Evolutionary conservation across 2,888 invertebrate genomes (phyloP), one percentile per base, ranked within the genome.

Genomic region (Drosophila neutralis): DNA sequence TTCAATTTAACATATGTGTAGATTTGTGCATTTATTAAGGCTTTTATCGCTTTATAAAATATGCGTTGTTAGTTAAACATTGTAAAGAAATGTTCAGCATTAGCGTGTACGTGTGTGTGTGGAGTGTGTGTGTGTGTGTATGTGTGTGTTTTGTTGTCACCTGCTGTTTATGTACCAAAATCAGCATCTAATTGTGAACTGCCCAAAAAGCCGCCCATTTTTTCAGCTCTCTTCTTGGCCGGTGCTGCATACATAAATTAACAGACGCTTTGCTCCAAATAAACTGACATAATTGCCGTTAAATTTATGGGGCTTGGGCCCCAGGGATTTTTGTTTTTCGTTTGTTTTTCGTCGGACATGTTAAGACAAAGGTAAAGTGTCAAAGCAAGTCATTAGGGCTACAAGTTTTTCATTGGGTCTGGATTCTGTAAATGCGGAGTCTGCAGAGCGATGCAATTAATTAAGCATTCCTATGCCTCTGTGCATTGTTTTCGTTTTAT

Each of bases 341-440:
- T 33, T 45, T 15, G 15, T 45, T 21, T 68, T 69, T 81, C 69
- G 67, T 69, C 65, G 73, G 68, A 27, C 68, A 74, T 78, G 82
- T 64, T 89, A 87, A 90, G 77, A 85, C 88, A 90, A 88, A 83
- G 81, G 74, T 77, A 76, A 89, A 90, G 91, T 89, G 88, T 89
- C 90, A 89, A 88, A 90, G 90, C 88, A 89, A 88, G 91, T 90
- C 88, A 89, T 89, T 90, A 90, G 90, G 73, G 78, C 66, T 71
- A 80, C 81, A 83, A 73, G 82, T 63, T 57, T 52, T 63, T 67
- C 79, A 73, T 61, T 64, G 66, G 77, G 21, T 36, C 60, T 58
- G 53, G 42, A 69, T 49, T 48, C 27, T 42, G 70, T 60, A 69
- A 60, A 54, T 31, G 40, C 61, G 36, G n/a, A 77, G 56, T 66